phyloP scores from a whole-genome alignment of 2,113 vertebrate genomes.

The Aramus guarauna region DNA sequence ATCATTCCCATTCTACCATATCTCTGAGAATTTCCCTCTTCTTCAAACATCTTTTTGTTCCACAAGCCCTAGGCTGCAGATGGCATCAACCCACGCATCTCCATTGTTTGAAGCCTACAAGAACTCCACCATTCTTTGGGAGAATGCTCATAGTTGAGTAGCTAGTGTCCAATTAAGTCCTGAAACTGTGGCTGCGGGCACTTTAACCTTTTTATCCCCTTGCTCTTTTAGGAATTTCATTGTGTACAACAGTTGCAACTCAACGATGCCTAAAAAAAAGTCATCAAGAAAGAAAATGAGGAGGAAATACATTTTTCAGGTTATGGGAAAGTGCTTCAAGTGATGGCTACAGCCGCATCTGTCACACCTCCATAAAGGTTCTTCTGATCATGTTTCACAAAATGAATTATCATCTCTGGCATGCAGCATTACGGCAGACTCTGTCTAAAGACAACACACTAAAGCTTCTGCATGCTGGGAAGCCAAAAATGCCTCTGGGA shows the following conservation, averaged over 20 bases:
- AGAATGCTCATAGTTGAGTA: constrained; percentile 51
- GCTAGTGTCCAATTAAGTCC: constrained; percentile 74
- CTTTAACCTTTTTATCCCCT: constrained; percentile 69
- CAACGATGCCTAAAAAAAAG: constrained; percentile 2
- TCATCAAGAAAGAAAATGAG: constrained; percentile 21
- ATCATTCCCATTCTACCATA: constrained; percentile 84
- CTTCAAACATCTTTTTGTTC: constrained; percentile 82
- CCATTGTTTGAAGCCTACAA: constrained; percentile 84
- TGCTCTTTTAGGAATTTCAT: constrained; percentile 40
- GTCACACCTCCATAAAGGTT: not conserved
- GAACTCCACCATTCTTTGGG: constrained; percentile 69
- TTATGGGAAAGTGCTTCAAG: not conserved
- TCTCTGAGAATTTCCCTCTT: constrained; percentile 76
- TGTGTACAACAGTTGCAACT: not conserved
- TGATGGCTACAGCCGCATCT: constrained; percentile 30
- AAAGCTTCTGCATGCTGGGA: constrained; percentile 28
- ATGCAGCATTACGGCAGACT: not conserved
- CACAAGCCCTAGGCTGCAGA: constrained; percentile 78
- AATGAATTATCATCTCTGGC: constrained; percentile 12
- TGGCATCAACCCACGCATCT: constrained; percentile 92
- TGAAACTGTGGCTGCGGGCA: constrained; percentile 59
- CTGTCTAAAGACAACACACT: not conserved
- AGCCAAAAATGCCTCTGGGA: constrained; percentile 13
- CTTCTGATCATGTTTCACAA: constrained; percentile 38
- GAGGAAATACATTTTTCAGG: not conserved